These are phyloP conservation scores for Dreissena rostriformis DNA, from an alignment of 1,140 invertebrate genomes.

Conservation along the genomic window DNA sequence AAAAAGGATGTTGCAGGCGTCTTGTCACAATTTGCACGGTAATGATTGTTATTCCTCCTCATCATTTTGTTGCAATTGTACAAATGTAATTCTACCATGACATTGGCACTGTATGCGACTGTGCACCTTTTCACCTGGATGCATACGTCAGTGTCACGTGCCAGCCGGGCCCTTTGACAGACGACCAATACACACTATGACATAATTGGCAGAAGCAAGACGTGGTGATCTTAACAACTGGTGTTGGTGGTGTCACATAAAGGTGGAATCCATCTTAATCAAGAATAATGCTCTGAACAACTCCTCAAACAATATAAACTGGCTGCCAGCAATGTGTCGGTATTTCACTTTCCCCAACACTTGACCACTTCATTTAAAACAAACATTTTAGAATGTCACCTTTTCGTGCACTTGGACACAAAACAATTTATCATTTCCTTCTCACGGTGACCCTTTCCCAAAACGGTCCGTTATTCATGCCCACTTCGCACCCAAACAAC, in stretches of 20 bases:
- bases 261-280: conserved; percentile 10
- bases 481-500: no score
- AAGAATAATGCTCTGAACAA: not conserved
- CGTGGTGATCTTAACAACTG: not conserved
- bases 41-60: conserved; percentile 39
- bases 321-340: no score
- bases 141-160: conserved; percentile 58
- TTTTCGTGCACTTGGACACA: no score
- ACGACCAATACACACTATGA: conserved; percentile 7
- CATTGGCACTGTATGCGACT: conserved; percentile 22
- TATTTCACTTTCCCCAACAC: no score
- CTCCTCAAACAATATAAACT: no score
- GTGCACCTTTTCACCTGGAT: conserved; percentile 40
- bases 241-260: not conserved
- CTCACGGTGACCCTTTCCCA: no score
- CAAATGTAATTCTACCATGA: conserved; percentile 8
- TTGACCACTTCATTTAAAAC: no score
- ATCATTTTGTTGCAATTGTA: conserved; percentile 2
- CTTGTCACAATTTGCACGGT: conserved; percentile 40
- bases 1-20: conserved; percentile 20
- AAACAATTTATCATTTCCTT: no score
- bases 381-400: no score
- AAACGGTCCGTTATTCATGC: no score
- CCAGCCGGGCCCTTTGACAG: conserved; percentile 14
- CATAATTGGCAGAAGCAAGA: not conserved